Base-by-base conservation (phyloP, 1,140 invertebrate species). In the Neuroterus valhalla region DNA sequence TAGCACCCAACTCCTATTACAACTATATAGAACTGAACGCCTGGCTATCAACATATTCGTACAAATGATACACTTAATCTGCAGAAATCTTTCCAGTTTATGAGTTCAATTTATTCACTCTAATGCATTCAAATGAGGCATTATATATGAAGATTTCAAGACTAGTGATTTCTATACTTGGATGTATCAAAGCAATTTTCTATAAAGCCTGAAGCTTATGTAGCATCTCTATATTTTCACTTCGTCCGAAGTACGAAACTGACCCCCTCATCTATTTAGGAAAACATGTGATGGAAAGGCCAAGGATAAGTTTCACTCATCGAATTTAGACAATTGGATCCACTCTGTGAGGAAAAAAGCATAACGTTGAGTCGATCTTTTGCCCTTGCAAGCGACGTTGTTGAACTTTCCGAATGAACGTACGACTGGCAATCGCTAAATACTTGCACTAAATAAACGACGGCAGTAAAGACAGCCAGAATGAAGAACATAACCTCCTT, bases 401-500 rank as follows among this genome's bases (percentile, higher is more conserved):
- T 62, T 62, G 15, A 62, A 31, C 21, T 62, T 31, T 38, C 26
- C 26, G 26, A 62, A 62, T n/a, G 15, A 26, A 26, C 55, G n/a
- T 5, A 38, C 31, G 31, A 8, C 31, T 8, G 6, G 21, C 26
- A 62, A 62, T 62, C 26, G 14, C 26, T n/a, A 62, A 62, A 62
- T 31, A 23, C 21, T 15, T 62, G 55, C 23, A 62, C 55, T 62
- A 62, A 62, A 62, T 62, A 62, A 62, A 62, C 26, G 55, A 31
- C 23, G 23, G 23, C 31, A 31, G 14, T 62, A 31, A 38, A 62
- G 26, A 62, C 23, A 38, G 12, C 3, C 3, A 14, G 55, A 62
- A 62, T 62, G 55, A 62, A 62, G 12, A 62, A 62, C 55, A 62
- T 62, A 62, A 62, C 55, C 55, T 62, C 55, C 55, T 62, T 62